Evolutionary conservation across 1,140 invertebrate species (phyloP).

Genomic region (Yoshiicerus persimilis): DNA sequence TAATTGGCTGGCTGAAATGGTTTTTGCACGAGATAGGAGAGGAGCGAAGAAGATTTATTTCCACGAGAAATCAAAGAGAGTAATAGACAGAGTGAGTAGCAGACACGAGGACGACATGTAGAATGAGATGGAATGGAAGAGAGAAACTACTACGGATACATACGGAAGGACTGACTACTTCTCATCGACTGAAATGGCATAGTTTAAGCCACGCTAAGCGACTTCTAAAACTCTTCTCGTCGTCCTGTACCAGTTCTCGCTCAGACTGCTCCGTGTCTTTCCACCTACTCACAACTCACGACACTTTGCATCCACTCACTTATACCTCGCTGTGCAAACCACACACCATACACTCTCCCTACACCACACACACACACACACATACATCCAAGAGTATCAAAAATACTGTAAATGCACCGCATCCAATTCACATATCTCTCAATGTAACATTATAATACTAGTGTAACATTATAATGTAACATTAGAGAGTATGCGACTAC

Average conservation of each 20-base stretch:
- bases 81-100: not conserved
- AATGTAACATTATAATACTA: too few species aligned
- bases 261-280: not conserved
- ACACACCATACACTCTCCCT: not conserved
- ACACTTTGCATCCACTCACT: not conserved
- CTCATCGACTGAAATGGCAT: constrained; percentile 30
- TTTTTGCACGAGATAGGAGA: not conserved
- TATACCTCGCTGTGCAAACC: not conserved
- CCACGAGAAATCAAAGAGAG: not conserved
- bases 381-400: not conserved
- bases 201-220: not conserved
- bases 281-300: not conserved
- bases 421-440: not conserved
- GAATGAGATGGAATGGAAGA: constrained; percentile 28
- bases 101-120: constrained; percentile 7
- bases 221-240: not conserved
- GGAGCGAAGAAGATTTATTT: not conserved
- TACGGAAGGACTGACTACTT: constrained; percentile 43
- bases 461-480: too few species aligned
- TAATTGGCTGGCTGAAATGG: too few species aligned
- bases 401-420: not conserved
- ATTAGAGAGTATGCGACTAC: too few species aligned
- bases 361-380: not conserved
- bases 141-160: constrained; percentile 34
- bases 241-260: not conserved